Evolutionary conservation across 2,888 invertebrate genomes (phyloP), one percentile per base, ranked within the genome.

Genomic region (Ryuthela nishihirai): DNA sequence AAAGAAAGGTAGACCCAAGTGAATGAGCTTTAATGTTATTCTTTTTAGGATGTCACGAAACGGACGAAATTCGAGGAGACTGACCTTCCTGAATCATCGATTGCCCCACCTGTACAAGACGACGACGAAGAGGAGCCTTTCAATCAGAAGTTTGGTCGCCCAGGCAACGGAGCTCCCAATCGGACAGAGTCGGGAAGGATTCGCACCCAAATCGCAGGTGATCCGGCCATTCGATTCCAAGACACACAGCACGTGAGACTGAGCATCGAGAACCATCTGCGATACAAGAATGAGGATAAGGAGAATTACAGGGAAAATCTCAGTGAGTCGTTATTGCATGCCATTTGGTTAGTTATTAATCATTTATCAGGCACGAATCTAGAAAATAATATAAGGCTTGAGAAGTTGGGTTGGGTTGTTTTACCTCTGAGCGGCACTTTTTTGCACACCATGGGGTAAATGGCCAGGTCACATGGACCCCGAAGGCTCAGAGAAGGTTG

Each of bases 151-250:
- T 65, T 67, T 42, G 67, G 67, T 18, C 43, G 53, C 10, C 70
- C 75, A 29, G 74, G 75, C 17, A 72, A 64, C 72, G 65, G 79
- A 6, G 76, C 79, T 67, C 68, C 77, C 66, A 67, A 72, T 15
- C 65, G 72, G 20, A 72, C 71, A 4, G 68, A 69, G 26, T 72
- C 73, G 1, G 76, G 76, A 18, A 71, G 69, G 50, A 69, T 71
- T 58, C 62, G 71, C n/a, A 71, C 73, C 6, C 70, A 71, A 55
- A 73, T 75, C 3, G 69, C 69, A 25, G 80, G 80, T 68, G 85
- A 86, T 70, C 85, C 85, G 2, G 78, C 82, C 64, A 76, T 85
- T 66, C 80, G 82, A 65, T 82, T 65, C 29, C 64, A 64, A 18
- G 62, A 55, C 24, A 48, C 52, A 1, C 64, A 64, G 35, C 41